These are phyloP conservation scores for Jacana jacana DNA, from an alignment of 2,113 vertebrate genomes.

Conservation along the genomic window DNA sequence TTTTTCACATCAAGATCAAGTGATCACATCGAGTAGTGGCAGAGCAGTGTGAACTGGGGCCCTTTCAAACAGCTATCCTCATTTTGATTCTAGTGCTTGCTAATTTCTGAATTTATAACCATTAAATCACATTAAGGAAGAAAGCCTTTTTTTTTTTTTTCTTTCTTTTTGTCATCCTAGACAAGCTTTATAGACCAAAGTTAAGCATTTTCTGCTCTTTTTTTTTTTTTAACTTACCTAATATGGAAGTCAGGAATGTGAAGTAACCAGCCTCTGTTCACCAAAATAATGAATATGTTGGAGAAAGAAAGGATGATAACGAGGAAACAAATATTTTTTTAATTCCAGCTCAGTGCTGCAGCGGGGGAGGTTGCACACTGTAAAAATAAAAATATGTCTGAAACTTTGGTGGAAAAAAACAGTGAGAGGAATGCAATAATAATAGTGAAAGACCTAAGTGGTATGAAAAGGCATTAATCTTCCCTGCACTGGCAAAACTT, in stretches of 20 bases:
- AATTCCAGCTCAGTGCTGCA: background rate
- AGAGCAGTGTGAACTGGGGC: background rate
- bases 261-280: background rate
- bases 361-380: background rate
- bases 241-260: background rate
- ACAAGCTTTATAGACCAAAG: background rate
- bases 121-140: slow-evolving; percentile 29
- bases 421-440: background rate
- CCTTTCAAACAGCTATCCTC: background rate
- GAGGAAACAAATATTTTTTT: background rate
- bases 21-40: too few species aligned
- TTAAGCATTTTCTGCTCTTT: background rate
- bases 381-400: slow-evolving; percentile 27
- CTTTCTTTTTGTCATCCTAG: background rate
- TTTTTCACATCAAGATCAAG: background rate
- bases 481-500: background rate
- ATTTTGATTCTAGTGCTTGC: background rate
- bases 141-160: background rate
- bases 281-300: background rate
- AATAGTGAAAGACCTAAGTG: background rate
- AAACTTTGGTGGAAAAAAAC: background rate
- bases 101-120: slow-evolving; percentile 12
- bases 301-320: background rate
- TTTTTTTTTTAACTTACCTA: background rate
- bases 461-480: slow-evolving; percentile 7